These are phyloP conservation scores for Nothoprocta pentlandii DNA, from an alignment of 2,113 vertebrate species.

Conservation along the genomic window DNA sequence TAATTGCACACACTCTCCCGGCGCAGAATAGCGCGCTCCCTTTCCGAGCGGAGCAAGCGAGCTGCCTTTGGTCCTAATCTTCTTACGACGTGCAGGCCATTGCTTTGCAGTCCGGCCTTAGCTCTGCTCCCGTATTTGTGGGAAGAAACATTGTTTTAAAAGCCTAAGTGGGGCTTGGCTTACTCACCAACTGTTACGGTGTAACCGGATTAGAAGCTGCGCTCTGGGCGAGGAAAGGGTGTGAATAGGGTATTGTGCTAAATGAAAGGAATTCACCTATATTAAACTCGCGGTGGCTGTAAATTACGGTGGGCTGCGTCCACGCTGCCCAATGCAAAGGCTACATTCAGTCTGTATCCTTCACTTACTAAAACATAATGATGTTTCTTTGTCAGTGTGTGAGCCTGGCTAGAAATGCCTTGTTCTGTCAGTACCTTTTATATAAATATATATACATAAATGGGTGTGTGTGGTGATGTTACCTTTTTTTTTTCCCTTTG, in stretches of 20 bases:
- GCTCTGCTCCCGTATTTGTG: neutral
- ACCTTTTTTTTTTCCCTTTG: no score
- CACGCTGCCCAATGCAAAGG: neutral
- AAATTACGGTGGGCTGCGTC: neutral
- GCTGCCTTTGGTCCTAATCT: slow-evolving; percentile 14
- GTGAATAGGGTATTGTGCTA: slow-evolving; percentile 17
- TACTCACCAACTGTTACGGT: neutral
- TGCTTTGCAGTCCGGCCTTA: neutral
- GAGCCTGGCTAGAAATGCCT: neutral
- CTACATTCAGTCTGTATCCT: neutral
- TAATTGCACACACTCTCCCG: neutral
- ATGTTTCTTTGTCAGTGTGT: neutral
- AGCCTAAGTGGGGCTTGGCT: slow-evolving; percentile 34
- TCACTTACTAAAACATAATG: neutral
- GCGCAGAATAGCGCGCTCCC: neutral
- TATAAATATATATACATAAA: no score
- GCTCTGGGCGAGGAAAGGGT: neutral
- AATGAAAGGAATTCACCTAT: neutral
- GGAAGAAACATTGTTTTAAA: slow-evolving; percentile 58
- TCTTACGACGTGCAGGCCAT: slow-evolving; percentile 31
- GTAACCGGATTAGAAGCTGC: slow-evolving; percentile 20
- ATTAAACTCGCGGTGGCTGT: neutral
- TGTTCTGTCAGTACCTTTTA: neutral
- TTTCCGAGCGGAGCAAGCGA: neutral
- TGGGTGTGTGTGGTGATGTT: no score